A percentile compares a stretch with the other conserved stretches of the same genome.
These are phyloP conservation scores for Leptopilina boulardi DNA, from an alignment of 1,140 invertebrate species.

Conservation along the genomic window DNA sequence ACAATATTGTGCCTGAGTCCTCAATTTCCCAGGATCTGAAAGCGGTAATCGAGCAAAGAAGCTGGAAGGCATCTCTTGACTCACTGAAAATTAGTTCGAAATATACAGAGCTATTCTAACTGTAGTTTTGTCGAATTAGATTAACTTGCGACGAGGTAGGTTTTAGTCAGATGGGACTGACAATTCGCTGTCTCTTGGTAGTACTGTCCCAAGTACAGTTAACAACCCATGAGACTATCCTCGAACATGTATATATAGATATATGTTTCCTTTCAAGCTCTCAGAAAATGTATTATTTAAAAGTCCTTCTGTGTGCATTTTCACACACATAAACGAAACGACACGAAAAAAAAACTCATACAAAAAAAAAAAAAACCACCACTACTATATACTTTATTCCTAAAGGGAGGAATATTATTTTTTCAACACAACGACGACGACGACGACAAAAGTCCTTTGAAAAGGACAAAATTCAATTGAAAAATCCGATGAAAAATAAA, in stretches of 20 bases:
- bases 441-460: too few species aligned
- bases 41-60: constrained; percentile 12
- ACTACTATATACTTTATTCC: not conserved
- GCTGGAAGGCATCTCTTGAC: not conserved
- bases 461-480: too few species aligned
- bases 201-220: not conserved
- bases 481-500: too few species aligned
- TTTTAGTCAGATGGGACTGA: not conserved
- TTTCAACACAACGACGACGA: too few species aligned
- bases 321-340: not conserved
- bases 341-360: not conserved
- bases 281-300: not conserved
- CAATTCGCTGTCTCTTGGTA: not conserved
- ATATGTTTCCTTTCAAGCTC: not conserved
- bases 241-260: not conserved
- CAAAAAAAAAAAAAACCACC: not conserved
- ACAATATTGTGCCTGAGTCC: not conserved
- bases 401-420: not conserved
- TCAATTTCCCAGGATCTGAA: not conserved
- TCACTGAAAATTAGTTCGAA: constrained; percentile 3
- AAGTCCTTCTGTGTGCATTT: not conserved
- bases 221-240: constrained; percentile 12
- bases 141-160: constrained; percentile 4
- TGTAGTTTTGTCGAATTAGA: constrained; percentile 12
- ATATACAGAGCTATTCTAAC: constrained; percentile 1